Conservation (phyloP, 2,888 invertebrate genomes). For the Desoria tigrina region DNA sequence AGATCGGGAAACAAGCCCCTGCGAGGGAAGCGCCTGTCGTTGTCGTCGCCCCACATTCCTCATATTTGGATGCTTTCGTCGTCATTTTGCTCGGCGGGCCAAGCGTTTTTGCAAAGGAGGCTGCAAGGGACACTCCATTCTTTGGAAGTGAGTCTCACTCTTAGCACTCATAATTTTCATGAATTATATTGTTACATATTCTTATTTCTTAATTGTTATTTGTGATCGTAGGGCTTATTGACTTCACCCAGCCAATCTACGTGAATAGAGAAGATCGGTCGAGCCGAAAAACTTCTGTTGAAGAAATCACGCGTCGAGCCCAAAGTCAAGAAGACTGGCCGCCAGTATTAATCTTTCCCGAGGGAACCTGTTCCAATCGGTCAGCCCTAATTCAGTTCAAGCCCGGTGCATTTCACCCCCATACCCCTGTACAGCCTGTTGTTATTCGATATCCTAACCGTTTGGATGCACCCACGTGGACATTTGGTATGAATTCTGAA, state of each 20-base stretch:
- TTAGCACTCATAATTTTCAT: background rate
- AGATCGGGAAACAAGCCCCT: conserved; percentile 74
- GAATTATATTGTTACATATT: background rate
- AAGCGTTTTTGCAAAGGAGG: conserved; percentile 85
- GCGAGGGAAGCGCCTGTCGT: conserved; percentile 74
- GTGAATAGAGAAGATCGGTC: conserved; percentile 90
- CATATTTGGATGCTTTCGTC: conserved; percentile 71
- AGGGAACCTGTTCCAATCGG: conserved; percentile 94
- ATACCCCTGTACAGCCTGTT: conserved; percentile 93
- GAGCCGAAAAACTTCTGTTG: conserved; percentile 79
- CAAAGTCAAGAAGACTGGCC: conserved; percentile 86
- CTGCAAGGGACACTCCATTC: conserved; percentile 77
- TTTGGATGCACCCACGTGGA: conserved; percentile 86
- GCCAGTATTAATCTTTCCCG: conserved; percentile 91
- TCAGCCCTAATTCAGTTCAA: conserved; percentile 68
- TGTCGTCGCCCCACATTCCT: conserved; percentile 81
- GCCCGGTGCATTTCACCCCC: conserved; percentile 66
- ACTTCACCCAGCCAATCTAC: conserved; percentile 92
- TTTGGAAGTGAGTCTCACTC: conserved; percentile 77
- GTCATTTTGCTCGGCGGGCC: conserved; percentile 62
- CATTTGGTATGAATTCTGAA: conserved; percentile 76
- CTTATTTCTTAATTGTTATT: background rate
- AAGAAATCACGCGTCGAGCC: conserved; percentile 67
- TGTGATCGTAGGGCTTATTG: conserved; percentile 72
- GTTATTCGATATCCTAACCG: conserved; percentile 87